Percentiles rank a stretch among this genome's conserved stretches.
These are phyloP conservation scores for Diachasma alloeum DNA, from an alignment of 1,140 invertebrate genomes.

Conservation along the genomic window DNA sequence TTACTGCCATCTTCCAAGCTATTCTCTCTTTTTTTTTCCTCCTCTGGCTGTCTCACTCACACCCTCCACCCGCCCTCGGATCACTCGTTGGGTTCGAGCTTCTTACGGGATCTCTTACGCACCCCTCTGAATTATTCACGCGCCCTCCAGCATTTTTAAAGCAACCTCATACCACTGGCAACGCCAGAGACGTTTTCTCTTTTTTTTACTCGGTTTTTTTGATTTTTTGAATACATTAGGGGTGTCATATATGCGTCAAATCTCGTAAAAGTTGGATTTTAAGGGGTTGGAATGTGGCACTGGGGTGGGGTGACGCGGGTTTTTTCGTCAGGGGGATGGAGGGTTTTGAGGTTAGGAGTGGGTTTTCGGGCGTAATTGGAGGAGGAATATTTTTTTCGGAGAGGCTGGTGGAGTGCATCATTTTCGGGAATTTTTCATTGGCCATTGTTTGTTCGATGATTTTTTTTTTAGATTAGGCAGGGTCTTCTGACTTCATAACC, in stretches of 20 bases:
- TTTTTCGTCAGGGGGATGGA: background rate
- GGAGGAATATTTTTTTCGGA: background rate
- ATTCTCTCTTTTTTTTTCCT: background rate
- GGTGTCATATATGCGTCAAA: conserved; percentile 11
- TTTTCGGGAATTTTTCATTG: no score
- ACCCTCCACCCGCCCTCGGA: background rate
- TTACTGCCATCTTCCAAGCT: conserved; percentile 50
- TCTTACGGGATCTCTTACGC: conserved; percentile 30
- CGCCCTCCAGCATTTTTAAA: conserved; percentile 27
- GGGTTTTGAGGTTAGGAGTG: background rate
- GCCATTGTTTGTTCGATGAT: no score
- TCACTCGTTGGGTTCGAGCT: conserved; percentile 27
- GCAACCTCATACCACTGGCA: conserved; percentile 1
- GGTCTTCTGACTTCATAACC: no score
- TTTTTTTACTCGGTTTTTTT: background rate
- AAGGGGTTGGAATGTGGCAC: background rate
- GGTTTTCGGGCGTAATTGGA: background rate
- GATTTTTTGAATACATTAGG: conserved; percentile 9
- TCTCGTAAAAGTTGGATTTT: conserved; percentile 8
- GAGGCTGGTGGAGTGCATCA: no score
- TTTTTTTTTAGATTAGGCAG: no score
- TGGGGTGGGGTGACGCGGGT: background rate
- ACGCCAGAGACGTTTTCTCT: background rate
- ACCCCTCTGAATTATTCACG: conserved; percentile 25
- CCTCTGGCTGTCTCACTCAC: background rate